These are phyloP conservation scores for Acrocephalus arundinaceus DNA, from an alignment of 2,113 vertebrate genomes.

Conservation along the genomic window DNA sequence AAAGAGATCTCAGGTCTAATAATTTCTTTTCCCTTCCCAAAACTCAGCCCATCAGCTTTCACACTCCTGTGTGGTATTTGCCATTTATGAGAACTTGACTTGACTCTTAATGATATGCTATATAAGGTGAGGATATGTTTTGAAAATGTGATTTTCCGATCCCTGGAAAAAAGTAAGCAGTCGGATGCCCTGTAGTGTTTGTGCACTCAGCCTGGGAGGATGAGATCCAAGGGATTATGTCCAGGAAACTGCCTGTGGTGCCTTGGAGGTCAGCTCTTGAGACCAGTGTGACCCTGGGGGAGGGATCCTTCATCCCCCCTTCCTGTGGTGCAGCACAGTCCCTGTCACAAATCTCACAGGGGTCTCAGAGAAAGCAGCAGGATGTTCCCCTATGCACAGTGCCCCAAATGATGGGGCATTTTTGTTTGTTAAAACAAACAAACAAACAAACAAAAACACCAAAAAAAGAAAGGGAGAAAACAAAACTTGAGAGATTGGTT, in stretches of 20 bases:
- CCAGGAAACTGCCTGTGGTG: neutral
- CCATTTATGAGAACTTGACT: neutral
- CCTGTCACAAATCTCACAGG: fast-evolving
- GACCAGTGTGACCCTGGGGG: neutral
- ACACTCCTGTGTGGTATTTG: neutral
- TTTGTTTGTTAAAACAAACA: too few relatives aligned
- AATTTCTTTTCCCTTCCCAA: neutral
- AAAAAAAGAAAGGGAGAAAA: neutral
- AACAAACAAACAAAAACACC: too few relatives aligned
- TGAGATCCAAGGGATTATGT: neutral
- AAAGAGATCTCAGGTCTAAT: neutral
- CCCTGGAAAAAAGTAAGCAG: neutral
- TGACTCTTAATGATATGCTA: neutral
- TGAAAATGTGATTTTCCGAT: neutral
- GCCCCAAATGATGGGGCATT: neutral
- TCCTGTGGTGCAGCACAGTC: neutral
- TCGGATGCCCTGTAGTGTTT: neutral
- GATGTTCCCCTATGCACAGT: neutral
- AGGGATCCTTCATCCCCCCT: neutral
- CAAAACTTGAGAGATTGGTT: neutral
- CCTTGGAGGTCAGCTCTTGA: neutral
- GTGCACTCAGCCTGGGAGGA: neutral
- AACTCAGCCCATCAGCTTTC: neutral
- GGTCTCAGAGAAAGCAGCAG: neutral
- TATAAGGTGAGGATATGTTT: neutral